Evolutionary conservation across 2,888 invertebrate genomes (phyloP).

Genomic region (Hirtodrosophila alboralis): DNA sequence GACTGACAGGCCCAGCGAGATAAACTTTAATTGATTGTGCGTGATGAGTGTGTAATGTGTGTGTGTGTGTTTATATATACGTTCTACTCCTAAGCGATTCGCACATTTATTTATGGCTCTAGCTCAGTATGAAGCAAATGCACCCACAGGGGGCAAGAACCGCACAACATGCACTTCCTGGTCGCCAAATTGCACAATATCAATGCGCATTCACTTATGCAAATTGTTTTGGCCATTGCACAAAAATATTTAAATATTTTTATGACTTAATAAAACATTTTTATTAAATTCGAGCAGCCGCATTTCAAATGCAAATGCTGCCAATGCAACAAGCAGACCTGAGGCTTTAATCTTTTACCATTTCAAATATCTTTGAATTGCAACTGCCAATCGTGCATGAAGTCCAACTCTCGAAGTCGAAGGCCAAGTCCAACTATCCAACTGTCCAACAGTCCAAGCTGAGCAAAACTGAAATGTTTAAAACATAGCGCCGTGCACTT

Average conservation of each 20-base stretch:
- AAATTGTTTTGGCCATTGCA: constrained; percentile 50
- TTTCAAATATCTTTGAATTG: constrained; percentile 80
- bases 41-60: constrained; percentile 45
- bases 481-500: constrained; percentile 75
- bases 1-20: constrained; percentile 51
- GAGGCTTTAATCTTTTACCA: constrained; percentile 40
- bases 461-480: constrained; percentile 50
- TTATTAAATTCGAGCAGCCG: constrained; percentile 76
- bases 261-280: constrained; percentile 79
- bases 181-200: constrained; percentile 70
- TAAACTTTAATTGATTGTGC: constrained; percentile 75
- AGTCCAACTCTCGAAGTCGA: constrained; percentile 41
- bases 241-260: constrained; percentile 62
- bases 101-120: constrained; percentile 53
- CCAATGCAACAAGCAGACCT: neutral
- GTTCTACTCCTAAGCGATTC: constrained; percentile 21
- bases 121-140: constrained; percentile 30
- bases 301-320: constrained; percentile 67
- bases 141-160: constrained; percentile 51
- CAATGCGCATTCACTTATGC: constrained; percentile 75
- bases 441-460: constrained; percentile 8
- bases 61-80: constrained; percentile 16
- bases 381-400: constrained; percentile 83
- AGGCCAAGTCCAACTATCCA: constrained; percentile 33
- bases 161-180: constrained; percentile 61